Conservation (phyloP, 1,140 invertebrate species). For the Apis cerana region DNA sequence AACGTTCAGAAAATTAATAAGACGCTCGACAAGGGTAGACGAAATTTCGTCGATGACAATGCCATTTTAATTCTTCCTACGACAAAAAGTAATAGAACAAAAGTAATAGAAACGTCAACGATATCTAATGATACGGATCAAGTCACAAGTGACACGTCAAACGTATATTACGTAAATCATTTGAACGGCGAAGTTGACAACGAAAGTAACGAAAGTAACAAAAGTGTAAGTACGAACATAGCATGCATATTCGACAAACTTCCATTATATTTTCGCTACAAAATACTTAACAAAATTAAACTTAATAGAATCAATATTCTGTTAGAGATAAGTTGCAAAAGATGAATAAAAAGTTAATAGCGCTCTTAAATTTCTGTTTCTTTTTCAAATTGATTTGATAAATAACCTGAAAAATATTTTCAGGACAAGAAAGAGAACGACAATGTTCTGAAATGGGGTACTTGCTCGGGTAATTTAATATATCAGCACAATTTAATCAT, state of each 20-base stretch:
- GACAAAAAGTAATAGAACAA: not conserved
- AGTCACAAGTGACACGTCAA: too few species aligned
- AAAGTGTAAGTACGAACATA: not conserved
- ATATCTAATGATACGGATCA: too few species aligned
- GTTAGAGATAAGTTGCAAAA: too few species aligned
- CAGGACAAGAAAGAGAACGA: not conserved
- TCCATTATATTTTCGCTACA: not conserved
- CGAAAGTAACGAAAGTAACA: not conserved
- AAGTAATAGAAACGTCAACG: not conserved
- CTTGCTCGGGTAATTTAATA: conserved; percentile 50
- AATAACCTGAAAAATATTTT: not conserved
- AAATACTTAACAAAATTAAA: not conserved
- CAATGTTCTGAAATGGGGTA: conserved; percentile 20
- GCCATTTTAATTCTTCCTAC: not conserved
- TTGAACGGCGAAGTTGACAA: too few species aligned
- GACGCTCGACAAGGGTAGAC: too few species aligned
- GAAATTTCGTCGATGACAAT: too few species aligned
- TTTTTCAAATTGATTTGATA: not conserved
- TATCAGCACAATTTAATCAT: conserved; percentile 69
- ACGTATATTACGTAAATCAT: too few species aligned
- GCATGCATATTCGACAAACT: not conserved
- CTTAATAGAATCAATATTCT: not conserved
- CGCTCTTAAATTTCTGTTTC: not conserved
- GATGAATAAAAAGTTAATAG: not conserved
- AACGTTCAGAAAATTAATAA: not conserved